These are phyloP conservation scores for Acanthococcus lagerstroemiae DNA, from an alignment of 2,888 invertebrate species.

Conservation along the genomic window DNA sequence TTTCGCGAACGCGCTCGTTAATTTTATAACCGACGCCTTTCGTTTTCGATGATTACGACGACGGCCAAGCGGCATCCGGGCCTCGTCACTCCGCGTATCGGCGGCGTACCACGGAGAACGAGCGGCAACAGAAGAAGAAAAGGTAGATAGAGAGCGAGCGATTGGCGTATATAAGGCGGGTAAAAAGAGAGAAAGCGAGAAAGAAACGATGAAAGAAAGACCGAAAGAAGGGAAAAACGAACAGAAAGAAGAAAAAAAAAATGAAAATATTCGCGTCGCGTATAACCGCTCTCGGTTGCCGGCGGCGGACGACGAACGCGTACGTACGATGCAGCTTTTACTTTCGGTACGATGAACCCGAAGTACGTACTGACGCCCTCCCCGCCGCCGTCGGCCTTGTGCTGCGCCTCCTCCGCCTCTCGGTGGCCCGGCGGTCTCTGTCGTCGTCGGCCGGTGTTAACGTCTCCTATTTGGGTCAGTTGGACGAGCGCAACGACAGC, in stretches of 20 bases:
- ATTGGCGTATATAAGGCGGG: too few relatives aligned
- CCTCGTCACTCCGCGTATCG: neutral
- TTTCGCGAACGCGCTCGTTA: too few relatives aligned
- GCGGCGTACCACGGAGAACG: neutral
- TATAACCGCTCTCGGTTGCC: neutral
- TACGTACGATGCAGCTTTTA: conserved; percentile 10
- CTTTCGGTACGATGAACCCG: conserved; percentile 29
- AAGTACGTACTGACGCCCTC: neutral
- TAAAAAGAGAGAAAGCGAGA: neutral
- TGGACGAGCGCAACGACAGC: conserved; percentile 15
- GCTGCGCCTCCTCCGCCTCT: neutral
- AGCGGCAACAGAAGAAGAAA: too few relatives aligned
- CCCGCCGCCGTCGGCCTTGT: too few relatives aligned
- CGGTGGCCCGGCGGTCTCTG: neutral
- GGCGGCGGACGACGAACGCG: neutral
- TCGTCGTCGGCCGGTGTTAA: conserved; percentile 18
- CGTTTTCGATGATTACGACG: too few relatives aligned
- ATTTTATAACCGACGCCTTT: too few relatives aligned
- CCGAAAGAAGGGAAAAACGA: neutral
- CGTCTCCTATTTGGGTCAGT: conserved; percentile 29
- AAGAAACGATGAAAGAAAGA: neutral
- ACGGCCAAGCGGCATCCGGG: neutral
- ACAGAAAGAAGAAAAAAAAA: neutral
- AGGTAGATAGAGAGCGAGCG: too few relatives aligned
- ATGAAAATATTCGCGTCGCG: neutral